A percentile compares a stretch with the other conserved stretches of the same genome.
These are phyloP conservation scores for Microplitis deprimator DNA, from an alignment of 2,888 invertebrate species.

Conservation along the genomic window DNA sequence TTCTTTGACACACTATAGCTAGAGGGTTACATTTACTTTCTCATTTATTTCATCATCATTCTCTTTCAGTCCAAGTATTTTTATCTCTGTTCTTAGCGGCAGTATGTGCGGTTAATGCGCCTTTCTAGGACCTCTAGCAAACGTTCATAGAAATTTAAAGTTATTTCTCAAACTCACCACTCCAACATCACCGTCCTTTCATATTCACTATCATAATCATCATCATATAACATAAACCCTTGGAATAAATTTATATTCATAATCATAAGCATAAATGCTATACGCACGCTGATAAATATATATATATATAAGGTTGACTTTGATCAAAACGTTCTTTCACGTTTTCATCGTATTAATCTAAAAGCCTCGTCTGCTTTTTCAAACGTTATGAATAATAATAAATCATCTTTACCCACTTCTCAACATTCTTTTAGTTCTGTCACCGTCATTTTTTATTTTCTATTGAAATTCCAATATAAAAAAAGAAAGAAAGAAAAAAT, in stretches of 20 bases:
- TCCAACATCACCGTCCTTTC: constrained; percentile 28
- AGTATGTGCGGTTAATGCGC: neutral
- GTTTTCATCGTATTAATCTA: constrained; percentile 64
- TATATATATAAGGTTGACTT: constrained; percentile 40
- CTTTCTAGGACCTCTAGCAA: constrained; percentile 8
- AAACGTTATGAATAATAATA: constrained; percentile 15
- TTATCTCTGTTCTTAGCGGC: constrained; percentile 26
- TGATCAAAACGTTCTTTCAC: constrained; percentile 57
- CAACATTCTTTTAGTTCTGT: too few relatives aligned
- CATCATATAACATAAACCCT: constrained; percentile 62
- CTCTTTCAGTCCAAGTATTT: constrained; percentile 4
- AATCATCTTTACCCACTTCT: constrained; percentile 20
- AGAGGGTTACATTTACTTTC: constrained; percentile 17
- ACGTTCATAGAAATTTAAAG: neutral
- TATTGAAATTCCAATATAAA: constrained; percentile 1
- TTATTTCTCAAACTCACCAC: constrained; percentile 17
- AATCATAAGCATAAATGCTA: constrained; percentile 67
- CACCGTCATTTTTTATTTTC: constrained; percentile 19
- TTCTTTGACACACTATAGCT: neutral
- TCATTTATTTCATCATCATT: neutral
- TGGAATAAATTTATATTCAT: constrained; percentile 64
- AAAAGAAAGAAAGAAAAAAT: neutral
- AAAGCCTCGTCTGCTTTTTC: constrained; percentile 39
- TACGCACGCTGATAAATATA: constrained; percentile 46
- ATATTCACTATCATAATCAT: constrained; percentile 25